phyloP scores from a whole-genome alignment of 2,888 invertebrate genomes.

The Nasonovia ribisnigri region DNA sequence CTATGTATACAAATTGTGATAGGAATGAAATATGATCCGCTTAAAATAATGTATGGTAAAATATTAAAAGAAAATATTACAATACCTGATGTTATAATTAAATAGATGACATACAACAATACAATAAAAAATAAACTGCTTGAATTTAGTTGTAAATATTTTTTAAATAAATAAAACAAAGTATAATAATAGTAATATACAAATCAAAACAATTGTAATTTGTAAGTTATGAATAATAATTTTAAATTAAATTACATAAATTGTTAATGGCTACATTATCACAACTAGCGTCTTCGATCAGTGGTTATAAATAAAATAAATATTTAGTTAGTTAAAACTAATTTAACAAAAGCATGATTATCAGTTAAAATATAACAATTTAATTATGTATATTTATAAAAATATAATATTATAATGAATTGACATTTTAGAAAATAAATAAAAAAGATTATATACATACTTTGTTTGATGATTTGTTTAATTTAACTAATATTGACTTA shows the following conservation, averaged over 20 bases:
- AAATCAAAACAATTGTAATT: slow-evolving; percentile 16
- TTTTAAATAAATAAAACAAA: neutral
- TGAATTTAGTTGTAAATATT: neutral
- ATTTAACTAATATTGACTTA: neutral
- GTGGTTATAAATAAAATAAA: neutral
- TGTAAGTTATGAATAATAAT: neutral
- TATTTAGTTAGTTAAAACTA: neutral
- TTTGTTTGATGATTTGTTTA: neutral
- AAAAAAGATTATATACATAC: neutral
- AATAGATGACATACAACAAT: neutral
- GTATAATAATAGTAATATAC: neutral
- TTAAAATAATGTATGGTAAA: neutral
- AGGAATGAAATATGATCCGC: neutral
- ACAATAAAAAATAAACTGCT: neutral
- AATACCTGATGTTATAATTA: neutral
- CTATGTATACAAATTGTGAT: too few relatives aligned
- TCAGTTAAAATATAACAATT: neutral
- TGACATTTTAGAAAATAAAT: neutral
- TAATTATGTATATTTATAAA: neutral
- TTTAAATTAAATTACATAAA: neutral
- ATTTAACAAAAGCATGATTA: slow-evolving; percentile 30
- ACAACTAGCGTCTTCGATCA: neutral
- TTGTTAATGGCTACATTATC: neutral
- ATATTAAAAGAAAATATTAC: too few relatives aligned
- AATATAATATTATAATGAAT: neutral